Conservation (phyloP, 64 coral and sea anemone genomes). For the Pachyseris speciosa region DNA sequence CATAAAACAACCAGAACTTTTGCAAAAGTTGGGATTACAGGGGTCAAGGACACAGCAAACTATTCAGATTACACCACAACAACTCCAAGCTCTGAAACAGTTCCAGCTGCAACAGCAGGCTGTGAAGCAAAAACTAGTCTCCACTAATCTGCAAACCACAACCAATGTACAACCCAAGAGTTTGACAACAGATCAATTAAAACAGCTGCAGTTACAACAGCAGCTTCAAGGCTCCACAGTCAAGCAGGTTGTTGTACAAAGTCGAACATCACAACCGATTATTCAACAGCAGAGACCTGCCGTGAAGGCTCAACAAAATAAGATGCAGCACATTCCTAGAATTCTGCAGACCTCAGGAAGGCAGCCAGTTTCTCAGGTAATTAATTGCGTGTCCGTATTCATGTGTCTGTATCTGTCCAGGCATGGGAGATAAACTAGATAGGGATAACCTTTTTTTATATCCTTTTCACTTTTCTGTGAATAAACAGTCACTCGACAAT, state of each 20-base stretch:
- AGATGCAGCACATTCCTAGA: conserved; percentile 70
- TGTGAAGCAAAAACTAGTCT: conserved; percentile 54
- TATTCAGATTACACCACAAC: conserved; percentile 91
- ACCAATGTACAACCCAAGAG: conserved; percentile 31
- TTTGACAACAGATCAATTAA: conserved; percentile 80
- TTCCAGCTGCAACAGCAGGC: conserved; percentile 81
- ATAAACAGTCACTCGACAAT: no score
- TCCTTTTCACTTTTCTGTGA: no score
- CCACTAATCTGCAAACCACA: conserved; percentile 15
- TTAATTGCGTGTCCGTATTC: no score
- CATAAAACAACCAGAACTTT: conserved; percentile 89
- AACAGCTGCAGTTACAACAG: conserved; percentile 74
- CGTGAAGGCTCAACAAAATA: conserved; percentile 16
- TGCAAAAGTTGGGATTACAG: conserved; percentile 86
- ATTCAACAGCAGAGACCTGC: conserved; percentile 64
- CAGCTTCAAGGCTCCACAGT: conserved; percentile 64
- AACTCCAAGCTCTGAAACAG: conserved; percentile 81
- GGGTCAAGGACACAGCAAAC: conserved; percentile 83
- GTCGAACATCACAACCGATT: conserved; percentile 37
- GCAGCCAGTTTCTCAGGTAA: conserved; percentile 52
- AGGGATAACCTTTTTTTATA: no score
- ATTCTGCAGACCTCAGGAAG: conserved; percentile 67
- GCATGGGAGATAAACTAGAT: no score
- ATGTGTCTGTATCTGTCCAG: no score
- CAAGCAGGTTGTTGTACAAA: conserved; percentile 61